These are phyloP conservation scores for Pollenia labialis DNA, from an alignment of 2,888 invertebrate genomes.

Conservation along the genomic window DNA sequence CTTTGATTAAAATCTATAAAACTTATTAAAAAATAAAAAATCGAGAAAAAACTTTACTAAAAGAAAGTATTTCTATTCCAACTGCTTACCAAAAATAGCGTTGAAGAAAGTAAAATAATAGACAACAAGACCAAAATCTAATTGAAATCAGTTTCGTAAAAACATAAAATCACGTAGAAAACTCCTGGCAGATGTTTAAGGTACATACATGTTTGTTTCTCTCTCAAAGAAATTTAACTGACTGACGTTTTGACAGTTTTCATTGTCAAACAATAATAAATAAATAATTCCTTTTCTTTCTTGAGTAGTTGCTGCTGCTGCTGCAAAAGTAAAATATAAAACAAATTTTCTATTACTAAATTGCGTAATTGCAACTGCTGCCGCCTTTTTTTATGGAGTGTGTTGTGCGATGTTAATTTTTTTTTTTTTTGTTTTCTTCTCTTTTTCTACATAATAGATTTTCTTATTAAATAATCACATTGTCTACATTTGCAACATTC, in stretches of 20 bases:
- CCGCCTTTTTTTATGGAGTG: slow-evolving; percentile 9
- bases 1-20: slow-evolving; percentile 5
- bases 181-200: not conserved
- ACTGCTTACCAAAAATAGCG: slow-evolving; percentile 8
- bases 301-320: not conserved
- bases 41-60: not conserved
- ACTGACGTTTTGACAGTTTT: slow-evolving; percentile 15
- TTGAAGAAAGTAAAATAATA: slow-evolving; percentile 55
- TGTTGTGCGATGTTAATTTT: slow-evolving; percentile 11
- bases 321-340: not conserved
- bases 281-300: slow-evolving; percentile 49
- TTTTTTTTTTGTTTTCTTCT: slow-evolving; percentile 3
- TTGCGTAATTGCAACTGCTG: slow-evolving; percentile 59
- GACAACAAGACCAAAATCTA: slow-evolving; percentile 43
- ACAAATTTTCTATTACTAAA: slow-evolving; percentile 55
- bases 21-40: not conserved
- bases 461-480: slow-evolving; percentile 68
- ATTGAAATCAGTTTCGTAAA: slow-evolving; percentile 43
- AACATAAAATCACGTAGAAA: slow-evolving; percentile 31
- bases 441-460: slow-evolving; percentile 44
- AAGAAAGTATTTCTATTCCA: slow-evolving; percentile 54
- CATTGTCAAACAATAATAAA: slow-evolving; percentile 9
- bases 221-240: slow-evolving; percentile 11
- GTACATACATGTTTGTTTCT: not conserved
- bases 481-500: slow-evolving; percentile 46